Evolutionary conservation across 2,888 invertebrate genomes (phyloP).

Genomic region (Napeogenes inachia): DNA sequence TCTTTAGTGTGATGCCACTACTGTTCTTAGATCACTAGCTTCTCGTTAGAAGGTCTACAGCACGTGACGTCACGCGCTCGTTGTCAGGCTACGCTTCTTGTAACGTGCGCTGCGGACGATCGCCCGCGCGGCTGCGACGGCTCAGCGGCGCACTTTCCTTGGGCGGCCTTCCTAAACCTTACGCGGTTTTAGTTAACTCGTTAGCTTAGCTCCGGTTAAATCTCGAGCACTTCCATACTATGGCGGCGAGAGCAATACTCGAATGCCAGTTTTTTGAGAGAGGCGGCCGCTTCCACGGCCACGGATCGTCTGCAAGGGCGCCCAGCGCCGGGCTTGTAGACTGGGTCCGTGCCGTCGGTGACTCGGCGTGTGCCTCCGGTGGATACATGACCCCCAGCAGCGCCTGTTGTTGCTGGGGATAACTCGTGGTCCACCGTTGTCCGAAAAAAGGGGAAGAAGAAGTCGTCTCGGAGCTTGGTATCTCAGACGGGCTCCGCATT

Average conservation of each 20-base stretch:
- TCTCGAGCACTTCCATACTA: conserved; percentile 81
- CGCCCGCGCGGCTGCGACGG: conserved; percentile 82
- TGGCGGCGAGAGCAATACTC: conserved; percentile 77
- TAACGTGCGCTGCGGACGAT: conserved; percentile 77
- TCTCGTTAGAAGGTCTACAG: conserved; percentile 81
- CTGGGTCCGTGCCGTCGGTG: too few species aligned
- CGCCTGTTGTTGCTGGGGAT: too few species aligned
- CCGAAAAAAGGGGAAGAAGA: too few species aligned
- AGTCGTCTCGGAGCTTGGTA: too few species aligned
- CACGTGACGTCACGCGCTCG: conserved; percentile 81
- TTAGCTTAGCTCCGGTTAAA: conserved; percentile 83
- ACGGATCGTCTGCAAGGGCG: too few species aligned
- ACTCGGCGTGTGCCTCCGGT: too few species aligned
- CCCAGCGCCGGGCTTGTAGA: too few species aligned
- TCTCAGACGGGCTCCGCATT: too few species aligned
- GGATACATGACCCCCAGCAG: too few species aligned
- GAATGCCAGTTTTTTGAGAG: conserved; percentile 75
- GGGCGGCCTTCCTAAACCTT: conserved; percentile 72
- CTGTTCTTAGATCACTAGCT: conserved; percentile 80
- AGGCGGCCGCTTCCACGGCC: too few species aligned
- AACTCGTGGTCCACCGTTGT: too few species aligned
- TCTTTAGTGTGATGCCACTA: conserved; percentile 83
- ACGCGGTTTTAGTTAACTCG: conserved; percentile 77
- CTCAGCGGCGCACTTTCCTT: conserved; percentile 73
- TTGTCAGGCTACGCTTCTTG: conserved; percentile 72